Conservation (phyloP, 1,140 invertebrate species). For the Himalopsyche phryganea region DNA sequence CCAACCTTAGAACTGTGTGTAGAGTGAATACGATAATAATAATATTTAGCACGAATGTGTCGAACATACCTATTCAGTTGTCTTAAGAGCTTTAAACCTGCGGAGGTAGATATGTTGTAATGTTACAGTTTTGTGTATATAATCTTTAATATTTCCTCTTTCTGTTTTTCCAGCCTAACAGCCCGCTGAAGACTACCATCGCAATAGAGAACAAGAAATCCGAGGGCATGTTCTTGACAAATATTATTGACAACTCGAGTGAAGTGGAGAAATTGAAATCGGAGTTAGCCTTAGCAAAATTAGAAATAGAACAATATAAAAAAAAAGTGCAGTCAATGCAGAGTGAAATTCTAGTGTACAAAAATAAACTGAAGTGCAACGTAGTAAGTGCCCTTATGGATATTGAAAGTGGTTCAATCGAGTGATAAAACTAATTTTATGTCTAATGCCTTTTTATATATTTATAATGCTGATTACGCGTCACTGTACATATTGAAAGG, state of each 20-base stretch:
- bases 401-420: slow-evolving; percentile 1
- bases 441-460: not conserved
- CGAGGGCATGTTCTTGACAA: not conserved
- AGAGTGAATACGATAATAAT: no score
- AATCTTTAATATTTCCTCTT: no score
- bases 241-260: slow-evolving; percentile 1
- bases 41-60: no score
- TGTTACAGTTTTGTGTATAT: no score
- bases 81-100: no score
- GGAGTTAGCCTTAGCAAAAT: slow-evolving; percentile 17
- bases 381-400: slow-evolving; percentile 11
- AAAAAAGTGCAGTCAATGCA: slow-evolving; percentile 16
- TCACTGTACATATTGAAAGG: not conserved
- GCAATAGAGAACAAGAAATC: no score
- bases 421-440: slow-evolving; percentile 3
- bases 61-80: no score
- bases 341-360: slow-evolving; percentile 21
- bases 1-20: no score
- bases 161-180: no score
- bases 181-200: no score
- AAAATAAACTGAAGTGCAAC: slow-evolving; percentile 19
- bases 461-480: not conserved
- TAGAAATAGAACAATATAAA: slow-evolving; percentile 26
- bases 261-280: slow-evolving; percentile 23
- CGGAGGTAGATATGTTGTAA: no score